Evolutionary conservation across 1,140 invertebrate genomes (phyloP).

Genomic region (Bombus superbus): DNA sequence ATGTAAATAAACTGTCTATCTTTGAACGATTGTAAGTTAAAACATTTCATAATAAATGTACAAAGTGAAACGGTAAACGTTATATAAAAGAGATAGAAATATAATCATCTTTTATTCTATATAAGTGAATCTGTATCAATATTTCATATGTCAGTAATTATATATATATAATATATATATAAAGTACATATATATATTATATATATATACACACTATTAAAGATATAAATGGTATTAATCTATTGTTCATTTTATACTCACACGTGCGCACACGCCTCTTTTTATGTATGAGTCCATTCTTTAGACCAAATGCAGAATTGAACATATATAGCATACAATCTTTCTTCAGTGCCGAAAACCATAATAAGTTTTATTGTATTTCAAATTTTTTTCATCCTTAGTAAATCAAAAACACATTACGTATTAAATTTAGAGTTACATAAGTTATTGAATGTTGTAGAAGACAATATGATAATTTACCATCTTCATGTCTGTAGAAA

Average conservation of each 20-base stretch:
- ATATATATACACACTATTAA: not conserved
- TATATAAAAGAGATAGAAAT: not conserved
- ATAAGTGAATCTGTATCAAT: not conserved
- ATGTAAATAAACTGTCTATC: slow-evolving; percentile 14
- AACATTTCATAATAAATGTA: not conserved
- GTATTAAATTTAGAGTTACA: slow-evolving; percentile 2
- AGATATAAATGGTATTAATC: not conserved
- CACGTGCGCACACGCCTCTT: not conserved
- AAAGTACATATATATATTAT: too few relatives aligned
- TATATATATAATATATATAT: not conserved
- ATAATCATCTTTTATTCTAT: not conserved
- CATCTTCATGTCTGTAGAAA: slow-evolving; percentile 30
- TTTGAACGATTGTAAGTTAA: slow-evolving; percentile 37
- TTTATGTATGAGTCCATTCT: not conserved
- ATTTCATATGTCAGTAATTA: not conserved
- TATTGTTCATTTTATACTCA: not conserved
- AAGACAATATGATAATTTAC: not conserved
- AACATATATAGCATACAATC: slow-evolving; percentile 14
- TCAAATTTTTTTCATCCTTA: slow-evolving; percentile 22
- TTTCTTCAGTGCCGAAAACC: slow-evolving; percentile 17
- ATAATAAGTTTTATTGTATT: slow-evolving; percentile 25
- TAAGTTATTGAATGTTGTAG: not conserved
- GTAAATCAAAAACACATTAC: slow-evolving; percentile 16
- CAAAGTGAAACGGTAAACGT: not conserved
- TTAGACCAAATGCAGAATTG: not conserved